Percentiles rank a stretch among this genome's conserved stretches.
Conservation (phyloP, 2,797 vertebrate species). For the Micropoecilia bifurca region DNA sequence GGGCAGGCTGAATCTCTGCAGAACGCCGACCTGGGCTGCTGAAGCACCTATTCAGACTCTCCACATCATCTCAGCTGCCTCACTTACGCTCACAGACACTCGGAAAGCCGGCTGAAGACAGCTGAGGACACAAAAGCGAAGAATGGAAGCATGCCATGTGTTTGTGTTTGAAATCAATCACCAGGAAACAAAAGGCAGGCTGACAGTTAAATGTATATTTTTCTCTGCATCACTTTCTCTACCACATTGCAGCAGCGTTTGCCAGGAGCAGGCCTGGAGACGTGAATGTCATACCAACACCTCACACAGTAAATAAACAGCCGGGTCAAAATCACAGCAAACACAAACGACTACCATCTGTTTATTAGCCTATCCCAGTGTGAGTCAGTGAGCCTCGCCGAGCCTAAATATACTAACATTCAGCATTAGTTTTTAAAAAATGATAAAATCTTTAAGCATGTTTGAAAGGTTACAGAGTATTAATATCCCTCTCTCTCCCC, state of each 20-base stretch:
- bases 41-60: constrained; percentile 83
- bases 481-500: constrained; percentile 46
- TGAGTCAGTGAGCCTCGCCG: constrained; percentile 65
- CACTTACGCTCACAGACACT: constrained; percentile 20
- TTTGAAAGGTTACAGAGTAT: constrained; percentile 43
- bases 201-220: constrained; percentile 19
- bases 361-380: constrained; percentile 66
- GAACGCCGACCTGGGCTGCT: constrained; percentile 84
- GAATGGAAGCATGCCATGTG: constrained; percentile 12
- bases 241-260: constrained; percentile 51
- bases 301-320: constrained; percentile 66
- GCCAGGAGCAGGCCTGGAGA: constrained; percentile 34
- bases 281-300: constrained; percentile 38
- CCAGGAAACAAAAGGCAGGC: constrained; percentile 20
- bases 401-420: constrained; percentile 64
- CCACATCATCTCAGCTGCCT: constrained; percentile 28
- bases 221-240: constrained; percentile 42
- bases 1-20: constrained; percentile 84
- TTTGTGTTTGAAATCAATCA: constrained; percentile 56
- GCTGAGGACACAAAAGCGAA: not conserved
- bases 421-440: constrained; percentile 11
- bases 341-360: constrained; percentile 71
- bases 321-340: constrained; percentile 70
- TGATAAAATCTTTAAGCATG: constrained; percentile 49
- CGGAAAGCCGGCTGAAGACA: constrained; percentile 8